A percentile compares a stretch with the other conserved stretches of the same genome.
These are phyloP conservation scores for Bombyx mandarina DNA, from an alignment of 1,140 invertebrate genomes.

Conservation along the genomic window DNA sequence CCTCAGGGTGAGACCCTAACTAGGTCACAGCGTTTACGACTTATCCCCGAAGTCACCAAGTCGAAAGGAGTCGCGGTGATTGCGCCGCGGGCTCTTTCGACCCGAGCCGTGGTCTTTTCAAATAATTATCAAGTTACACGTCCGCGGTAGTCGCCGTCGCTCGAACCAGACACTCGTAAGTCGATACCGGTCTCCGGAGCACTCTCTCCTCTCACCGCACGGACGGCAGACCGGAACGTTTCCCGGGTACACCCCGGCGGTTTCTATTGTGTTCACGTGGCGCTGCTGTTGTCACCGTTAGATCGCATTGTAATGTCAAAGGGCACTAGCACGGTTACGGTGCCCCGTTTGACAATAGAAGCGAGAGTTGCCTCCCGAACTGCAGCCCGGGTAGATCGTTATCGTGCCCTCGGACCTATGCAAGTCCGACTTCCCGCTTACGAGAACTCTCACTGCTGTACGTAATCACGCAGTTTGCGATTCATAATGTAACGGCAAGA, in stretches of 20 bases:
- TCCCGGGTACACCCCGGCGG: constrained; percentile 30
- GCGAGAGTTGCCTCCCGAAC: constrained; percentile 45
- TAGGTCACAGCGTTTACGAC: constrained; percentile 32
- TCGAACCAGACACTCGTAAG: constrained; percentile 55
- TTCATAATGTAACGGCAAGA: too few species aligned
- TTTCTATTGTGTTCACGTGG: constrained; percentile 40
- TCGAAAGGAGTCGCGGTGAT: constrained; percentile 44
- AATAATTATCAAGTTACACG: constrained; percentile 53
- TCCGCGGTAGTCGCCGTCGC: constrained; percentile 43
- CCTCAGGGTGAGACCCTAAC: constrained; percentile 32
- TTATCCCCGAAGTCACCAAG: constrained; percentile 44
- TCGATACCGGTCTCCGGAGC: constrained; percentile 36
- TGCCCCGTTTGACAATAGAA: constrained; percentile 10
- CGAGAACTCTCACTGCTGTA: too few species aligned
- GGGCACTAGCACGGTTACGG: constrained; percentile 24
- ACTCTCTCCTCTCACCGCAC: constrained; percentile 54
- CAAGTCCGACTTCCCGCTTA: background rate
- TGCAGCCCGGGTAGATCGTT: constrained; percentile 43
- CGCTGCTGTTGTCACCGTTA: constrained; percentile 19
- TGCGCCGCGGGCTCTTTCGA: constrained; percentile 23
- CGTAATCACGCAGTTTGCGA: too few species aligned
- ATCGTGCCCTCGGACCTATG: constrained; percentile 31
- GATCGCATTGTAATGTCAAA: constrained; percentile 45
- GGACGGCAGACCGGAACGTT: constrained; percentile 63
- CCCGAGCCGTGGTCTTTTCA: constrained; percentile 18